Conservation (phyloP, 2,797 vertebrate genomes). For the Holocentrus rufus region DNA sequence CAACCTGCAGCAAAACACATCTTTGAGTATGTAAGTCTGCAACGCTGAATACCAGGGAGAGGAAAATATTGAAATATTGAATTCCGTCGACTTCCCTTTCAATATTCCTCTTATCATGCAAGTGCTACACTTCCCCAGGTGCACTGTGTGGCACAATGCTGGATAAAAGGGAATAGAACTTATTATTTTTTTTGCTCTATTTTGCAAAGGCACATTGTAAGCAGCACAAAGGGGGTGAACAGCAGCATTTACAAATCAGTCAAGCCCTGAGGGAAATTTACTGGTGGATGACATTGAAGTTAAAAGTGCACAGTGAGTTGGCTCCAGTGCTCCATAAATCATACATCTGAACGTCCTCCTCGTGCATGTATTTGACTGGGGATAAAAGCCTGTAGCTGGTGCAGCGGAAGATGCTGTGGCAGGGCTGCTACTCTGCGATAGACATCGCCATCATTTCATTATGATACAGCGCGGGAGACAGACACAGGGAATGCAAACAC, state of each 20-base stretch:
- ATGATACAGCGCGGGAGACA: constrained; percentile 47
- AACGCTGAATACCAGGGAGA: constrained; percentile 30
- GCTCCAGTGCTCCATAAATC: constrained; percentile 62
- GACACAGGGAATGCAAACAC: constrained; percentile 46
- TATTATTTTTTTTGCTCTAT: constrained; percentile 67
- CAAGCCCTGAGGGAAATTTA: constrained; percentile 73
- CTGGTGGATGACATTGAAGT: constrained; percentile 80
- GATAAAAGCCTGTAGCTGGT: constrained; percentile 51
- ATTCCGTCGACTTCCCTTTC: constrained; percentile 64
- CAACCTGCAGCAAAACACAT: constrained; percentile 22
- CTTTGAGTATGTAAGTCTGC: constrained; percentile 13
- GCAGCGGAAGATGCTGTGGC: constrained; percentile 28
- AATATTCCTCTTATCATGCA: constrained; percentile 77
- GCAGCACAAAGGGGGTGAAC: constrained; percentile 74
- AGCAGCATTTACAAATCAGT: constrained; percentile 78
- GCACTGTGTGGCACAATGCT: constrained; percentile 62
- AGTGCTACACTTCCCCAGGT: constrained; percentile 75
- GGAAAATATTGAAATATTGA: constrained; percentile 51
- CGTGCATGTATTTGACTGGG: constrained; percentile 47
- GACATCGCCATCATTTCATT: constrained; percentile 58
- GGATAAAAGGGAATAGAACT: constrained; percentile 78
- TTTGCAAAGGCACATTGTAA: constrained; percentile 79
- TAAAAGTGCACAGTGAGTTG: constrained; percentile 69
- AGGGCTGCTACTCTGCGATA: constrained; percentile 28
- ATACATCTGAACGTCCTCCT: constrained; percentile 57